Evolutionary conservation across 2,888 invertebrate genomes (phyloP).

Genomic region (Anodontia alba): DNA sequence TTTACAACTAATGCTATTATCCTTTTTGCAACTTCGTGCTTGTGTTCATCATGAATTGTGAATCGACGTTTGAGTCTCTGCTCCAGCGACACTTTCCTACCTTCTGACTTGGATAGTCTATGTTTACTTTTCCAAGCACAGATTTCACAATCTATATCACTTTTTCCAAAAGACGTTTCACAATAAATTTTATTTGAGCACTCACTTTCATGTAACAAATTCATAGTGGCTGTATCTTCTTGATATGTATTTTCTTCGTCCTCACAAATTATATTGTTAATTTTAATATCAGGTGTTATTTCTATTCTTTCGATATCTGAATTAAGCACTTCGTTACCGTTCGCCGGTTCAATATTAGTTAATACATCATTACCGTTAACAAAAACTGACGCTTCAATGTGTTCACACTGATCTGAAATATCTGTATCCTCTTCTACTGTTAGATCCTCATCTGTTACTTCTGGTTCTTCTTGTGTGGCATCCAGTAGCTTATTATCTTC

Average conservation of each 20-base stretch:
- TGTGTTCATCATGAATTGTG: constrained; percentile 55
- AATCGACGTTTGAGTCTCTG: constrained; percentile 51
- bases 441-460: not conserved
- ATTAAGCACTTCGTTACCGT: not conserved
- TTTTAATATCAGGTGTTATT: not conserved
- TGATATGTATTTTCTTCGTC: not conserved
- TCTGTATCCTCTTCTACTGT: not conserved
- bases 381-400: not conserved
- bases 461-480: too few species aligned
- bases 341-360: not conserved
- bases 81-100: constrained; percentile 57
- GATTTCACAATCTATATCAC: not conserved
- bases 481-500: too few species aligned
- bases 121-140: not conserved
- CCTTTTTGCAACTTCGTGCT: constrained; percentile 54
- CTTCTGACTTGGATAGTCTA: not conserved
- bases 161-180: not conserved
- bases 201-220: not conserved
- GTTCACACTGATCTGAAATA: not conserved
- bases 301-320: not conserved
- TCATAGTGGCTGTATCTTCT: not conserved
- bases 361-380: not conserved
- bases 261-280: not conserved
- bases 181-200: not conserved
- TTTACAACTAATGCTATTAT: constrained; percentile 86